phyloP scores from a whole-genome alignment of 2,113 vertebrate genomes.

The Menidia beryllina region DNA sequence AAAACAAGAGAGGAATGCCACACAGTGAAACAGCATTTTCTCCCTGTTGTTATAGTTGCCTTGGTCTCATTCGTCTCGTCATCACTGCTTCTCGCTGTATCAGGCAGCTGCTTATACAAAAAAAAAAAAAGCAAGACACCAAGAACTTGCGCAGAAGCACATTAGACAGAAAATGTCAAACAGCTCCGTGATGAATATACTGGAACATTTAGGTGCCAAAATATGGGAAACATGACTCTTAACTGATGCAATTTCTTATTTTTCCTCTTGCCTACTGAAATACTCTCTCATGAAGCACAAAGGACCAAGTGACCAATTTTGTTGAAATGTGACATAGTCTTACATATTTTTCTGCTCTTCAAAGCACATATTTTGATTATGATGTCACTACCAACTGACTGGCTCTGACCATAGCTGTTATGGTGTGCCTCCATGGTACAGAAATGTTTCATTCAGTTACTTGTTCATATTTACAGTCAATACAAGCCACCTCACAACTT shows the following conservation, averaged over 20 bases:
- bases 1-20: background rate
- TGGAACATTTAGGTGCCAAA: slow-evolving; percentile 1
- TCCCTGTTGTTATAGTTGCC: slow-evolving; percentile 9
- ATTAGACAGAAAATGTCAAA: background rate
- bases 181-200: background rate
- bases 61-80: background rate
- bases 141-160: background rate
- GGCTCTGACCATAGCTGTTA: too few species aligned
- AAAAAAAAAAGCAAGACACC: background rate
- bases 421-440: too few species aligned
- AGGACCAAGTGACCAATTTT: too few species aligned
- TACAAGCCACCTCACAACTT: too few species aligned
- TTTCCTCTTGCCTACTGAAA: slow-evolving; percentile 7
- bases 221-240: background rate
- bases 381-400: too few species aligned
- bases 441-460: too few species aligned
- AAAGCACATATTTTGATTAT: too few species aligned
- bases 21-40: background rate
- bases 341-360: too few species aligned
- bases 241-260: too few species aligned
- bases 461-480: too few species aligned
- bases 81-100: background rate
- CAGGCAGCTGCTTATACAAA: slow-evolving; percentile 9
- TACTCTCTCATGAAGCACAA: background rate
- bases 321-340: too few species aligned